Evolutionary conservation across 2,797 vertebrate species (phyloP), one percentile per base, ranked within the genome.

Genomic region (Steatocranus sp.): DNA sequence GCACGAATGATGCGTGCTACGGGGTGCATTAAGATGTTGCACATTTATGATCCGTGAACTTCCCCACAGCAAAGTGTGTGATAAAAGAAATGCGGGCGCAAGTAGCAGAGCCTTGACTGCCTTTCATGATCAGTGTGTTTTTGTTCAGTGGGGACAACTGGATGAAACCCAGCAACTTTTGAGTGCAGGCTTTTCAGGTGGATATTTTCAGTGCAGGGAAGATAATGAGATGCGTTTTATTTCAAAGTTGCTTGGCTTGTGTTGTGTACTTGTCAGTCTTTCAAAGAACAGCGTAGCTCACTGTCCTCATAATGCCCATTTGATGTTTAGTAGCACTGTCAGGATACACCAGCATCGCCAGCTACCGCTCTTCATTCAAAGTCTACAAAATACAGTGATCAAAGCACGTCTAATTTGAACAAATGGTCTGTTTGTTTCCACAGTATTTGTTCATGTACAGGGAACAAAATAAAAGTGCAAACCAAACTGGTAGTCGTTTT

Each of bases 21-120:
- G 73, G 83, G 81, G 76, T 90, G 82, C 86, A 93, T 89, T 93
- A 91, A 88, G 82, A 85, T 25, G 63, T 79, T 87, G 27, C 79
- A 63, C 83, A 86, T 92, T 88, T 90, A 79, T 82, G 86, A 92
- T 87, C 85, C 83, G 76, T 91, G 84, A 91, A 91, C 85, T 88
- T 86, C 81, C 83, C 74, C 51, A 9, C 38, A 83, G 82, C 75
- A 79, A 82, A 80, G 80, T 85, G 78, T 83, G 58, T n/a, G 10
- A 80, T 56, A 79, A 82, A 76, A 77, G 66, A 84, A 82, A 20
- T 32, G 18, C 2, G 1, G 79, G 75, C 27, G 48, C 63, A 84
- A 81, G 83, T 89, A 81, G 77, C 30, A 84, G 43, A 66, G 12
- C 18, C 53, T 32, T 20, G 11, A 25, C 73, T 66, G 53, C 75